A percentile compares a stretch with the other conserved stretches of the same genome.
phyloP scores from a whole-genome alignment of 2,888 invertebrate genomes.

The Phengaris arion region DNA sequence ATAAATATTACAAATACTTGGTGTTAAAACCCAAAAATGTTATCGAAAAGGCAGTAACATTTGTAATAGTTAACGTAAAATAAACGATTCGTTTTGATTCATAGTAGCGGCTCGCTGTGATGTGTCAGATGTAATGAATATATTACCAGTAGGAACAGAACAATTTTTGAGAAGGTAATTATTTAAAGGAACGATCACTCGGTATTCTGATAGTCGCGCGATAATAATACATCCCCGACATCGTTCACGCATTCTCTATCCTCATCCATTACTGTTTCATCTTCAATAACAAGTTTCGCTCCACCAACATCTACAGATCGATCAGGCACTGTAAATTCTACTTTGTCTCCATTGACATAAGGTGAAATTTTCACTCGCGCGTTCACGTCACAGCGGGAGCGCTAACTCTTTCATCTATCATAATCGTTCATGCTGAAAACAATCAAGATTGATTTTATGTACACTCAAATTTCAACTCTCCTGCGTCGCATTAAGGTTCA shows the following conservation, averaged over 20 bases:
- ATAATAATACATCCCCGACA: conserved; percentile 78
- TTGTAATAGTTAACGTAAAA: conserved; percentile 13
- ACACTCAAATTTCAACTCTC: conserved; percentile 50
- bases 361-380: conserved; percentile 52
- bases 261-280: conserved; percentile 78
- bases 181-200: conserved; percentile 74
- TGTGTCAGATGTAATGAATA: conserved; percentile 76
- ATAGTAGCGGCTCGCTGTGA: conserved; percentile 71
- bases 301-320: conserved; percentile 51
- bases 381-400: conserved; percentile 66
- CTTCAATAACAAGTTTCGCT: conserved; percentile 75
- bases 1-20: conserved; percentile 55
- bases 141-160: conserved; percentile 75
- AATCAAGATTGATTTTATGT: conserved; percentile 74
- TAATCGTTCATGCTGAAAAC: conserved; percentile 80
- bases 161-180: conserved; percentile 76
- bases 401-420: conserved; percentile 81
- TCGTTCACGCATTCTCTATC: conserved; percentile 77
- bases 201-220: conserved; percentile 74
- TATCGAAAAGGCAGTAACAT: conserved; percentile 61
- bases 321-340: conserved; percentile 45
- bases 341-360: conserved; percentile 50
- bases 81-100: conserved; percentile 51
- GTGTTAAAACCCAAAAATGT: conserved; percentile 49
- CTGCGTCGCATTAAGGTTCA: conserved; percentile 42